These are phyloP conservation scores for Leptinotarsa peninsularis DNA, from an alignment of 2,888 invertebrate genomes.

Conservation along the genomic window DNA sequence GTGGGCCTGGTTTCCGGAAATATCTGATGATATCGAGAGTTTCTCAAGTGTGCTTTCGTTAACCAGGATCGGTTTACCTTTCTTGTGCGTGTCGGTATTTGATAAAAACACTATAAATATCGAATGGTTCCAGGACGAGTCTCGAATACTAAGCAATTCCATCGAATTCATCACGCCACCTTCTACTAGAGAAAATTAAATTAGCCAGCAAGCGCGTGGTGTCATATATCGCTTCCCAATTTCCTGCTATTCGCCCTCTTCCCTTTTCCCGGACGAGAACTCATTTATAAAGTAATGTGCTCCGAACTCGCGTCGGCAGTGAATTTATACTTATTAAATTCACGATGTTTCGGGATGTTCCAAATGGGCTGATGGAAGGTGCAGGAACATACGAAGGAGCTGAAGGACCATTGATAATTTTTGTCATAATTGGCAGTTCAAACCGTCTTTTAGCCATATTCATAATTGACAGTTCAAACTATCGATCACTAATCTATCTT, in stretches of 20 bases:
- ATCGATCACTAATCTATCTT: too few species aligned
- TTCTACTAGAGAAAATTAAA: constrained; percentile 57
- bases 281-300: constrained; percentile 48
- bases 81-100: constrained; percentile 5
- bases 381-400: too few species aligned
- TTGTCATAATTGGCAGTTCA: too few species aligned
- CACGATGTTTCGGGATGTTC: background rate
- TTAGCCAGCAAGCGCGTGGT: constrained; percentile 58
- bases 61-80: constrained; percentile 7
- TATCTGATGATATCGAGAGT: background rate
- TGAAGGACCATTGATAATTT: too few species aligned
- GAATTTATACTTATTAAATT: constrained; percentile 25
- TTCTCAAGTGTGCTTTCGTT: constrained; percentile 1
- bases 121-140: constrained; percentile 38
- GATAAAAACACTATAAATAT: constrained; percentile 18
- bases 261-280: constrained; percentile 39
- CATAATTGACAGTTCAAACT: too few species aligned
- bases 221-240: constrained; percentile 62
- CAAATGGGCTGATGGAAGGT: background rate
- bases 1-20: background rate
- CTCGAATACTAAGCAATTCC: constrained; percentile 54
- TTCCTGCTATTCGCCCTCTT: constrained; percentile 52
- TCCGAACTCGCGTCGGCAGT: constrained; percentile 42
- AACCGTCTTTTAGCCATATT: too few species aligned
- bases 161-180: constrained; percentile 59